Conservation (phyloP, 2,888 invertebrate species). For the Acanthosepion esculentum region DNA sequence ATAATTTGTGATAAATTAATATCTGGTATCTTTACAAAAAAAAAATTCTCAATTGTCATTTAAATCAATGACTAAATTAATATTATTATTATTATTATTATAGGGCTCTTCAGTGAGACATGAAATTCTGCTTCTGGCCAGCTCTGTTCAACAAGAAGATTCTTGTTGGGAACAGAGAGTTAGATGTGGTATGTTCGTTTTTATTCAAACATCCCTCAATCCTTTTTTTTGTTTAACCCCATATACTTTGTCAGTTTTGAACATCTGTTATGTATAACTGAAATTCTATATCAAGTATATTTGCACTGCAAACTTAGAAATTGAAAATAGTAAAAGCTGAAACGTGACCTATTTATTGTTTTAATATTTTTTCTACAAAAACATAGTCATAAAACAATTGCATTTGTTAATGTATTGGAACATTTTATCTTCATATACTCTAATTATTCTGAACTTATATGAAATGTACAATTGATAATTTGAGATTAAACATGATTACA, state of each 20-base stretch:
- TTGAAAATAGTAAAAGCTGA: not conserved
- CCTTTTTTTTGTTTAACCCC: too few species aligned
- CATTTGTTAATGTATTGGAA: not conserved
- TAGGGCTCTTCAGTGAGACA: constrained; percentile 84
- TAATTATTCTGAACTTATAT: not conserved
- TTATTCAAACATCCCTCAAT: not conserved
- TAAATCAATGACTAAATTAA: too few species aligned
- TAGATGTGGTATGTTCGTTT: constrained; percentile 76
- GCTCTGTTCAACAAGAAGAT: constrained; percentile 92
- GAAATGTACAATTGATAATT: too few species aligned
- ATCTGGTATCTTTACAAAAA: too few species aligned
- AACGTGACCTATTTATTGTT: not conserved
- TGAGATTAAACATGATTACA: too few species aligned
- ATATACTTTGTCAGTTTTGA: not conserved
- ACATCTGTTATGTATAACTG: not conserved
- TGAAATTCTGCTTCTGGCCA: constrained; percentile 90
- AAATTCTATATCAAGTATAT: not conserved
- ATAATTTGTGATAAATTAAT: too few species aligned
- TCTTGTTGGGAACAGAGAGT: constrained; percentile 95
- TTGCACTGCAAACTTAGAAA: not conserved
- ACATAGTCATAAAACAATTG: not conserved
- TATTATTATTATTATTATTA: not conserved
- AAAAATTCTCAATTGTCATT: too few species aligned
- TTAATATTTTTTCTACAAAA: not conserved
- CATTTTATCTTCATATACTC: not conserved